Base-by-base conservation (phyloP, 2,888 invertebrate species). In the Mimumesa dahlbomi region DNA sequence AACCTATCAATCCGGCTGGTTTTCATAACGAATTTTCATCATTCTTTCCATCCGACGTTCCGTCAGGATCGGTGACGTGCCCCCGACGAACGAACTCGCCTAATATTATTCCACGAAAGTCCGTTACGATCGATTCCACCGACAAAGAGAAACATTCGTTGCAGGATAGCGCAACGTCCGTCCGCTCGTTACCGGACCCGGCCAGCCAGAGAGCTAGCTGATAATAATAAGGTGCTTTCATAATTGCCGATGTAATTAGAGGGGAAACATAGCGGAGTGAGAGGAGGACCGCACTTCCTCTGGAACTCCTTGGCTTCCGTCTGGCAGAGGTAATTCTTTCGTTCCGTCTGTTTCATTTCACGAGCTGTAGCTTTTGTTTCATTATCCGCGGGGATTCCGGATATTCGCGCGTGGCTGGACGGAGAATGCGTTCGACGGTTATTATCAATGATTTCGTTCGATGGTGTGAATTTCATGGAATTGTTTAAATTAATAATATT, bases 181-280 rank as follows among this genome's bases (percentile, higher is more conserved):
- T 58, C 56, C 43, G 73, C 57, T 79, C 65, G 71, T 75, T 77
- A 71, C 57, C 38, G 38, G 71, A 74, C 53, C 66, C 66, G 73
- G 31, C 75, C 62, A 71, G 59, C 63, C 66, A 66, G 58, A 69
- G 66, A 69, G 46, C 52, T 42, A 66, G 46, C 76, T 62, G 71
- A 75, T 77, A 73, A 79, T 77, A 75, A 77, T 67, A 75, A 57
- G 66, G 45, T 69, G 56, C 62, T 73, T 75, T 73, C 67, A 73
- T 78, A 75, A 79, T 78, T 79, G 63, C 66, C 58, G 70, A 84
- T 84, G 82, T 82, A 84, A 82, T 79, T 78, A 83, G 82, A 77
- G 82, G 78, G 81, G 74, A 68, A 71, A 73, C 67, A 61, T 70
- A 76, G 19, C 34, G 58, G 49, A 52, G 64, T 59, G 45, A 43